Evolutionary conservation across 2,888 invertebrate genomes (phyloP), one percentile per base, ranked within the genome.

Genomic region (Stegophylla sp.): DNA sequence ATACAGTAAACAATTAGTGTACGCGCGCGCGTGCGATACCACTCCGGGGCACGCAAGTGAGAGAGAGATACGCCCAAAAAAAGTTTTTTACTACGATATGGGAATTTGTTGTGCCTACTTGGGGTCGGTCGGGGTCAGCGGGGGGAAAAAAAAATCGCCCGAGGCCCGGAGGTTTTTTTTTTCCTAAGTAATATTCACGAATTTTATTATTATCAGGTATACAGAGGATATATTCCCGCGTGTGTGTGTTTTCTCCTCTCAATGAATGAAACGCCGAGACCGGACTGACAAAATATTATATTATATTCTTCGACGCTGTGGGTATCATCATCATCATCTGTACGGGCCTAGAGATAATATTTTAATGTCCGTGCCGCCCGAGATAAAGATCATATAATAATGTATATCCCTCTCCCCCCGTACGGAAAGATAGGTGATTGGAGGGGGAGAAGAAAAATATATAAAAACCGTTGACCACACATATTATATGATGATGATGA

Each of bases 321-420:
- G 77, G 67, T 77, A 67, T 59, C 67, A 69, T 77, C 77, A 20
- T 76, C 66, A n/a, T n/a, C n/a, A n/a, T 43, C 28, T 20, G 67
- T n/a, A n/a, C n/a, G 59, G 77, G 56, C 59, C 56, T 56, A 76
- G 56, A 76, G 56, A 77, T 77, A 79, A 69, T 79, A 79, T 79
- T 79, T 79, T 79, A 79, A 79, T 61, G 79, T 79, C 79, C 79
- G 61, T 79, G 48, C 67, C 69, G 79, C n/a, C n/a, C n/a, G n/a
- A n/a, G n/a, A 79, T 79, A 79, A 79, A 48, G 69, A 79, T 79
- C 79, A 34, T 69, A n/a, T n/a, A n/a, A n/a, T n/a, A n/a, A n/a
- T n/a, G n/a, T n/a, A n/a, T n/a, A n/a, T n/a, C n/a, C n/a, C n/a
- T n/a, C n/a, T n/a, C n/a, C n/a, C n/a, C 67, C 69, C 77, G 15